Base-by-base conservation (phyloP, 2,113 vertebrate genomes). In the Pygoscelis adeliae region DNA sequence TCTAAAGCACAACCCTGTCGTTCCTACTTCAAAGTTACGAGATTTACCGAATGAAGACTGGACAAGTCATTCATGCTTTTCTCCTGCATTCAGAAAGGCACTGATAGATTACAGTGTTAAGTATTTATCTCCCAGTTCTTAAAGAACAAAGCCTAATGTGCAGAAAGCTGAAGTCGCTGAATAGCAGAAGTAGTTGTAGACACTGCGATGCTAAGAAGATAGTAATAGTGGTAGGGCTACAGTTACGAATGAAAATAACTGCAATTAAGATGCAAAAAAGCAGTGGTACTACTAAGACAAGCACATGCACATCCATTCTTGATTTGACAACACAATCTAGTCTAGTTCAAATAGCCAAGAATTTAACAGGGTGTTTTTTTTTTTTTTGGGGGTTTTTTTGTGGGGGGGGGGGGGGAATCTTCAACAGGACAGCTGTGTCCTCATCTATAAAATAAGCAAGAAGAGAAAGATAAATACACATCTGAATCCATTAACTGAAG, bases 251-350 rank as follows among this genome's bases (percentile, higher is more conserved):
- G 97, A 96, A 97, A 97, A 97, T 91, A 97, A 96, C 97, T 96
- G 98, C 97, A 98, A 98, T 97, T 98, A 84, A 98, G 98, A 98
- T 98, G 97, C 97, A 97, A 98, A 97, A 96, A 97, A 98, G 99
- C 98, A 98, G 99, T 96, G 98, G 97, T 96, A 98, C 98, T 98
- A 98, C 98, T 96, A 98, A 97, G 98, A 99, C 98, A 97, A 98
- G 99, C 99, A 98, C 99, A 99, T 99, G 99, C 99, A 99, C 99
- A 99, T 99, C 98, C 99, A 99, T 98, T 99, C 99, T 98, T 88
- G 96, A 97, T 97, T 96, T 97, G 98, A 99, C 98, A 98, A 98
- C 98, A 99, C 98, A 98, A 98, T 96, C 98, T 99, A 99, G 97
- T 99, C 98, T 98, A 98, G 96, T 98, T 99, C 98, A 98, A 99